phyloP scores from a whole-genome alignment of 2,888 invertebrate genomes.

The Gastracanthus pulcherrimus region DNA sequence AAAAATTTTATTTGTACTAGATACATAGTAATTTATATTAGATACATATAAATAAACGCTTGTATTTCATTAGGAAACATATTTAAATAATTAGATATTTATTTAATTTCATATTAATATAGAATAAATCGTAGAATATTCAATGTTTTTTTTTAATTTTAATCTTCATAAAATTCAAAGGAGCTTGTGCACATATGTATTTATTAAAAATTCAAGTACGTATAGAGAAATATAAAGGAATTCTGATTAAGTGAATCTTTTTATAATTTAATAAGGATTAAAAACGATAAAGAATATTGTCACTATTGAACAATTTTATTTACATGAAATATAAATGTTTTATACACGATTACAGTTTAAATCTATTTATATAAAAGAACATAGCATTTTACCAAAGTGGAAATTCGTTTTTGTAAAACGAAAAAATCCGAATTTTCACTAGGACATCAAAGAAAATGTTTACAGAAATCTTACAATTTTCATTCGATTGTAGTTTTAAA shows the following conservation, averaged over 20 bases:
- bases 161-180: no score
- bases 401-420: not conserved
- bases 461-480: not conserved
- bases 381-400: not conserved
- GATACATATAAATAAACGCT: not conserved
- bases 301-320: constrained; percentile 36
- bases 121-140: no score
- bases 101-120: no score
- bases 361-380: constrained; percentile 6
- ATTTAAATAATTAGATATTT: no score
- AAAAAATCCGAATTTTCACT: not conserved
- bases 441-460: not conserved
- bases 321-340: constrained; percentile 25
- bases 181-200: no score
- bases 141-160: no score
- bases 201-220: no score
- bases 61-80: no score
- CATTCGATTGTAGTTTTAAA: not conserved
- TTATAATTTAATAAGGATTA: not conserved
- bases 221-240: no score
- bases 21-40: not conserved
- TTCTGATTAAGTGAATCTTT: no score
- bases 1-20: not conserved
- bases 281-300: no score
- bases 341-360: not conserved